Evolutionary conservation across 2,113 vertebrate genomes (phyloP).

Genomic region (Dicrurus megarhynchus): DNA sequence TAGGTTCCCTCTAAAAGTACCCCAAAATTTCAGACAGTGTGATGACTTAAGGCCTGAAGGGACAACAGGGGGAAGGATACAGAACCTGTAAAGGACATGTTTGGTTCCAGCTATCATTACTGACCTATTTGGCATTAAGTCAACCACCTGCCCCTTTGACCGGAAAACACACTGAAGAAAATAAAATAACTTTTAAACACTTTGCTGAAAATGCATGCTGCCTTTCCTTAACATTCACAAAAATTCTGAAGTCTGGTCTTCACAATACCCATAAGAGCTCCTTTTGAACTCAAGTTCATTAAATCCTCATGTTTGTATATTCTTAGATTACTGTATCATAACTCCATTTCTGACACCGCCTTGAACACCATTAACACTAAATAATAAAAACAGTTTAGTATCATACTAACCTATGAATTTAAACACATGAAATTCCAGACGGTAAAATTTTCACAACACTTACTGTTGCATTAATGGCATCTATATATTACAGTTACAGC

Average conservation of each 20-base stretch:
- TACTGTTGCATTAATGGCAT: not conserved
- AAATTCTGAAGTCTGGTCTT: not conserved
- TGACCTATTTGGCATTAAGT: not conserved
- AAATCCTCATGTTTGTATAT: not conserved
- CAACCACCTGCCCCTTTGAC: not conserved
- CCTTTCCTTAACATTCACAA: not conserved
- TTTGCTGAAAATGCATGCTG: not conserved
- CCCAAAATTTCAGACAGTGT: rapidly evolving
- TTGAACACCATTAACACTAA: not conserved
- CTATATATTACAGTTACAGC: not conserved
- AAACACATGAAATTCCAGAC: not conserved
- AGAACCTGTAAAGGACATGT: not conserved
- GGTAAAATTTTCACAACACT: not conserved
- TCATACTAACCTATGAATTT: not conserved
- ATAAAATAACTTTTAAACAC: not conserved
- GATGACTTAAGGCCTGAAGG: not conserved
- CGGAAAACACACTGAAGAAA: not conserved
- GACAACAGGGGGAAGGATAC: not conserved
- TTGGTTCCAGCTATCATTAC: not conserved
- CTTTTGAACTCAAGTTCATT: not conserved
- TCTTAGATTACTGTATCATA: not conserved
- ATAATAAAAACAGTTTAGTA: not conserved
- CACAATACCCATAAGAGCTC: not conserved
- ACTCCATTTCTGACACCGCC: not conserved
- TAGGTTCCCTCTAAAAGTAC: not conserved